Conservation (phyloP, 2,113 vertebrate genomes). For the Varanus salvator region DNA sequence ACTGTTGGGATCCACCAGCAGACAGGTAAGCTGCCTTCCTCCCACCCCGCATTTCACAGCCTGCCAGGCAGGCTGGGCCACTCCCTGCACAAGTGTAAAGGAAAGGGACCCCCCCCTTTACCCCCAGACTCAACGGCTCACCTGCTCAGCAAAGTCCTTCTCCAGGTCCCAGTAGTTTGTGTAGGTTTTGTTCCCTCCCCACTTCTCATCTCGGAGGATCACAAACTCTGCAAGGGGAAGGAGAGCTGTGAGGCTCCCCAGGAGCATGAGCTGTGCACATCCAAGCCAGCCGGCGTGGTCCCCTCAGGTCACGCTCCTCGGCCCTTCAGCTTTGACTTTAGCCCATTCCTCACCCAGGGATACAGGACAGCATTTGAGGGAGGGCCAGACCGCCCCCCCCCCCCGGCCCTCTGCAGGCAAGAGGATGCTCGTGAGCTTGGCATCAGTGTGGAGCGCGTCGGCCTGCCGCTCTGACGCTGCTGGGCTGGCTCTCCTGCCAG, state of each 20-base stretch:
- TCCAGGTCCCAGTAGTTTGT: constrained; percentile 86
- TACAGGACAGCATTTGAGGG: too few species aligned
- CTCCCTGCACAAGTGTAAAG: too few species aligned
- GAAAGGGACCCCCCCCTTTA: neutral
- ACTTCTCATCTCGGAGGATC: constrained; percentile 92
- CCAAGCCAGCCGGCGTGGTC: too few species aligned
- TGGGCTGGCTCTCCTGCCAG: neutral
- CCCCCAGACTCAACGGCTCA: constrained; percentile 54
- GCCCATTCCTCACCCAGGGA: too few species aligned
- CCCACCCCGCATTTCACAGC: neutral
- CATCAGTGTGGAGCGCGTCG: too few species aligned
- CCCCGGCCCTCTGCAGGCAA: too few species aligned
- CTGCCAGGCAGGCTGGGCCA: neutral
- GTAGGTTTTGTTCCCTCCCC: constrained; percentile 95
- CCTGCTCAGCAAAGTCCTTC: constrained; percentile 92
- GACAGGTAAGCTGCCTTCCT: neutral
- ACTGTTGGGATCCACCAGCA: too few species aligned
- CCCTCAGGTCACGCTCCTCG: too few species aligned
- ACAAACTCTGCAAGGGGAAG: constrained; percentile 84
- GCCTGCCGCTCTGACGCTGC: too few species aligned
- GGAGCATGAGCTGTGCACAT: rapidly evolving
- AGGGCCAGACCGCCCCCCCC: too few species aligned
- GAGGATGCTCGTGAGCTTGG: too few species aligned
- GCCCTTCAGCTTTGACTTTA: neutral
- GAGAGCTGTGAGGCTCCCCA: neutral